Percentiles rank a stretch among this genome's conserved stretches.
Evolutionary conservation across 2,797 vertebrate species (phyloP).

Genomic region (Chanos chanos): DNA sequence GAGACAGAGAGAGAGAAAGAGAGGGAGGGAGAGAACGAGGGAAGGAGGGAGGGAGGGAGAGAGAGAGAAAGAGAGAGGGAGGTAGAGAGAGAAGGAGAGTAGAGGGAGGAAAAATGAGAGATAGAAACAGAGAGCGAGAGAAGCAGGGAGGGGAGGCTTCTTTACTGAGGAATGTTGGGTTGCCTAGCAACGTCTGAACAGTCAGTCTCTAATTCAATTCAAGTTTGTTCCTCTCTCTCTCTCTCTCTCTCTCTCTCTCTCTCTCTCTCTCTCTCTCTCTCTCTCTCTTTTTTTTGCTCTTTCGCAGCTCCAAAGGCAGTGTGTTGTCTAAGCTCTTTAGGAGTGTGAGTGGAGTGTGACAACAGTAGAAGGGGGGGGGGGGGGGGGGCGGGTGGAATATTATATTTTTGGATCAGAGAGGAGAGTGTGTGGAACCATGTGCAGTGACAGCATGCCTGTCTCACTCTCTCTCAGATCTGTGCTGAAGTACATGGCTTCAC

Average conservation of each 20-base stretch:
- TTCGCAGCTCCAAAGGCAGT: too few relatives aligned
- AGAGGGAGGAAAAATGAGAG: neutral
- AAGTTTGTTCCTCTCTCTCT: constrained; percentile 27
- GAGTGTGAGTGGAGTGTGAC: constrained; percentile 33
- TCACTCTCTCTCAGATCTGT: constrained; percentile 45
- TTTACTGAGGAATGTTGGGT: constrained; percentile 44
- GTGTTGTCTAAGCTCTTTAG: constrained; percentile 36
- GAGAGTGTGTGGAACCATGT: constrained; percentile 1
- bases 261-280: neutral
- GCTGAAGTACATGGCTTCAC: too few relatives aligned
- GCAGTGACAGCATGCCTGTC: neutral
- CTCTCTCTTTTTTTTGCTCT: neutral
- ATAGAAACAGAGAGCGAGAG: neutral
- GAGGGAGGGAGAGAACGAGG: neutral
- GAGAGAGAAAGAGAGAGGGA: neutral
- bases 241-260: neutral
- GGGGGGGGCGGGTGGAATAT: neutral
- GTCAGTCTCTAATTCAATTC: constrained; percentile 46
- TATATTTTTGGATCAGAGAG: constrained; percentile 26
- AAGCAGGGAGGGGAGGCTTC: constrained; percentile 10
- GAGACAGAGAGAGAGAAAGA: neutral
- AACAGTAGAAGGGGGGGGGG: constrained; percentile 24
- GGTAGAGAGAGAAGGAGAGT: neutral
- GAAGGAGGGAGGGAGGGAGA: constrained; percentile 3
- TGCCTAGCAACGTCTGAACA: constrained; percentile 51